Evolutionary conservation across 1,140 invertebrate genomes (phyloP), one percentile per base, ranked within the genome.

Genomic region (Choristoneura fumiferana): DNA sequence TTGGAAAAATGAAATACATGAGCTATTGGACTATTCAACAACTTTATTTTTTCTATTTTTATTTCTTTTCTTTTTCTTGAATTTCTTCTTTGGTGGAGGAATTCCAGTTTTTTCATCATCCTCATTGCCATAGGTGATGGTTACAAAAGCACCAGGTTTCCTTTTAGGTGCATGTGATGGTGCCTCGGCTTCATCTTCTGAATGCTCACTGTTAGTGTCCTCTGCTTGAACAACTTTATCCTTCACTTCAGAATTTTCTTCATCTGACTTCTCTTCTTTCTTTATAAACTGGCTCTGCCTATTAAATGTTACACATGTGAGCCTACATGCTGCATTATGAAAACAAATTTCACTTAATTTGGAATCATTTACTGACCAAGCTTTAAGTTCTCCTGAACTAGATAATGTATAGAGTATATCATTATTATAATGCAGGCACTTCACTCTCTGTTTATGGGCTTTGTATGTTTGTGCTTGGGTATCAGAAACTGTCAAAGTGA

Each of bases 301-400:
- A 72, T 85, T 89, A 45, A 93, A 72, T 60, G 84, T 79, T 13
- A 93, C 62, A 71, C 92, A 93, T 18, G 92, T 94, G 3, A 93
- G 85, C 67, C 93, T 89, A 76, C 92, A 93, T 14, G 91, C 91
- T 4, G 91, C 91, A 76, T 90, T 91, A 18, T 73, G 65, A 45
- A 78, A 81, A 49, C 85, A 84, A 57, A 93, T 73, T 74, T 91
- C 83, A 60, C 73, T 79, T 18, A 95, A 83, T 57, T 83, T 83
- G 43, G 90, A 81, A 0, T 89, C 79, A 33, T 90, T 76, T 6
- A 87, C 70, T 12, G 81, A 90, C 95, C 95, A 97, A 0, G 96
- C 69, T 89, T 95, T 96, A 36, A 97, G 91, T 78, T 94, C 92
- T 0, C 96, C 95, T 38, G 93, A 91, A 87, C 95, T 96, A 0